phyloP scores from a whole-genome alignment of 1,140 invertebrate genomes.

The Orussus abietinus region DNA sequence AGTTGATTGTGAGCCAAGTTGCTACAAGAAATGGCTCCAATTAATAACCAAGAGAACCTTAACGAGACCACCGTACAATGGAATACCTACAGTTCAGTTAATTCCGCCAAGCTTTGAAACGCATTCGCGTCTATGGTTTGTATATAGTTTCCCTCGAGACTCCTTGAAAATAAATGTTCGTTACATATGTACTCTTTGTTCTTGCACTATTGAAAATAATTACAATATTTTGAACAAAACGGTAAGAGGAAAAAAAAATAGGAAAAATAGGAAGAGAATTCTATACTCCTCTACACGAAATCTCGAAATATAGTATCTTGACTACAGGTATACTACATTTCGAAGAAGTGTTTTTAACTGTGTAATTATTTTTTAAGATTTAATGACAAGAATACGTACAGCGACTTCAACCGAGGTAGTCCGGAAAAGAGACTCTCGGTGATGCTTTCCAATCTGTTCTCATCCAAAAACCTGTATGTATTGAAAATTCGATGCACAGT shows the following conservation, averaged over 20 bases:
- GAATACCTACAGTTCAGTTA: constrained; percentile 57
- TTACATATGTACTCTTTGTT: constrained; percentile 6
- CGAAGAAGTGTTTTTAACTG: constrained; percentile 3
- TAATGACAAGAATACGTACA: constrained; percentile 52
- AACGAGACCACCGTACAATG: too few species aligned
- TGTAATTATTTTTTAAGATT: too few species aligned
- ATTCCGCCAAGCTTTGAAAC: constrained; percentile 46
- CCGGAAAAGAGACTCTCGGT: constrained; percentile 45
- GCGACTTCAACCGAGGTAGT: constrained; percentile 45
- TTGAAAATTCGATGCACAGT: constrained; percentile 7
- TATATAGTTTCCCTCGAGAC: constrained; percentile 50
- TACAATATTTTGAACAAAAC: too few species aligned
- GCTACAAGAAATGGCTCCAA: constrained; percentile 43
- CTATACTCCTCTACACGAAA: too few species aligned
- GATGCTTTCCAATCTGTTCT: constrained; percentile 50
- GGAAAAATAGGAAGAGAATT: too few species aligned
- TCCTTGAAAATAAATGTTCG: constrained; percentile 36
- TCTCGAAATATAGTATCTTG: constrained; percentile 27
- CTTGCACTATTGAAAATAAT: constrained; percentile 25
- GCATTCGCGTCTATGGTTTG: constrained; percentile 44
- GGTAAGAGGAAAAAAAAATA: too few species aligned
- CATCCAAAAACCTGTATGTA: constrained; percentile 44
- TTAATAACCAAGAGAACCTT: too few species aligned
- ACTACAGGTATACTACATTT: constrained; percentile 16
- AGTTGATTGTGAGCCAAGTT: constrained; percentile 46